These are phyloP conservation scores for Caenorhabditis parvicauda DNA, from an alignment of 2,888 invertebrate genomes.

Conservation along the genomic window DNA sequence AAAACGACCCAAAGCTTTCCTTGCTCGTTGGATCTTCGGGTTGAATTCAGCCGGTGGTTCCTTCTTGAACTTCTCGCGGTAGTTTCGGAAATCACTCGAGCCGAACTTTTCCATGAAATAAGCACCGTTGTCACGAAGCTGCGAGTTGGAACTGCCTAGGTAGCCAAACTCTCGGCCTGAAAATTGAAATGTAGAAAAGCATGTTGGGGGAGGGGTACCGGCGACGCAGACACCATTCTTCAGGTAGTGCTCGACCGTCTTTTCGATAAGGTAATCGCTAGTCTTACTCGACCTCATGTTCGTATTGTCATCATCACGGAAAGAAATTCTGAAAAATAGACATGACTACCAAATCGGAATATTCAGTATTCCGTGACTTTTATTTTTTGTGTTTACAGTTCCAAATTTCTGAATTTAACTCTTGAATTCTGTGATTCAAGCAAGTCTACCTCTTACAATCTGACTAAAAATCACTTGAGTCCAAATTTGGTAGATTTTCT, in stretches of 20 bases:
- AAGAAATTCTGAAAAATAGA: slow-evolving; percentile 22
- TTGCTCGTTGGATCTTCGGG: slow-evolving; percentile 31
- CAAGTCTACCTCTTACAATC: too few relatives aligned
- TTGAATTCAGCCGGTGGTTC: slow-evolving; percentile 15
- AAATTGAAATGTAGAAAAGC: background rate
- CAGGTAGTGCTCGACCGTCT: slow-evolving; percentile 37
- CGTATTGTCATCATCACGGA: slow-evolving; percentile 39
- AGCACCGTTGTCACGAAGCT: slow-evolving; percentile 60
- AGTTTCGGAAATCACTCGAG: slow-evolving; percentile 19
- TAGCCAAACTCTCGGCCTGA: slow-evolving; percentile 46
- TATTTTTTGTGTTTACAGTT: too few relatives aligned
- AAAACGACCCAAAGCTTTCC: slow-evolving; percentile 44
- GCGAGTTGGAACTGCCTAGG: slow-evolving; percentile 61
- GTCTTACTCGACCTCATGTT: slow-evolving; percentile 41
- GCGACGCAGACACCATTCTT: slow-evolving; percentile 43
- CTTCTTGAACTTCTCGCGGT: background rate
- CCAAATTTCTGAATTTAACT: too few relatives aligned
- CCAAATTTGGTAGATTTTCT: too few relatives aligned
- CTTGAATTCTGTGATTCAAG: too few relatives aligned
- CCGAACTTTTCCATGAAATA: slow-evolving; percentile 45
- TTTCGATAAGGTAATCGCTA: slow-evolving; percentile 30
- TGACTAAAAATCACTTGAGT: too few relatives aligned
- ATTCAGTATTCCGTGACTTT: too few relatives aligned
- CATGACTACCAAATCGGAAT: too few relatives aligned
- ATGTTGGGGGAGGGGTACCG: too few relatives aligned